Evolutionary conservation across 2,888 invertebrate genomes (phyloP).

Genomic region (Orthosia gothica): DNA sequence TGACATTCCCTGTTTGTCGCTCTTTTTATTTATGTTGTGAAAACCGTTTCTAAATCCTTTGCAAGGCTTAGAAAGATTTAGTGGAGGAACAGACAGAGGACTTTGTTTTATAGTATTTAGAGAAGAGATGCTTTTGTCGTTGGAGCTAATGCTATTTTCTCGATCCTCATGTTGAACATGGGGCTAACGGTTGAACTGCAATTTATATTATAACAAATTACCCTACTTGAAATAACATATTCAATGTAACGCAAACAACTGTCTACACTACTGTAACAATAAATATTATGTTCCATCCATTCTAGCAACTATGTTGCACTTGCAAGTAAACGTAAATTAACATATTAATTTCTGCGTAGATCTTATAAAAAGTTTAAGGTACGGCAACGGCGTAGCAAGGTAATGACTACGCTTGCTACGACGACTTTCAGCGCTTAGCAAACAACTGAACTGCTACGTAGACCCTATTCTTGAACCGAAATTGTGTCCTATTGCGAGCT

Average conservation of each 20-base stretch:
- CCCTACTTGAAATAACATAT: not conserved
- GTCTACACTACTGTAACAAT: not conserved
- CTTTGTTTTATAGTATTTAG: too few species aligned
- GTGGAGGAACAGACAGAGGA: too few species aligned
- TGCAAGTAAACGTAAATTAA: not conserved
- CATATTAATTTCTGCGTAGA: not conserved
- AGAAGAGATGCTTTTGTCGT: too few species aligned
- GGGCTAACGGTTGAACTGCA: too few species aligned
- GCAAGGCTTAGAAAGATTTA: too few species aligned
- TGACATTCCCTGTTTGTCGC: too few species aligned
- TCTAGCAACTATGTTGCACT: not conserved
- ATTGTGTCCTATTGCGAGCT: not conserved
- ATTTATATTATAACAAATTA: too few species aligned
- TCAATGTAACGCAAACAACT: not conserved
- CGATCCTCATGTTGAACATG: too few species aligned
- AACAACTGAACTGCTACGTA: not conserved
- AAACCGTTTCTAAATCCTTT: too few species aligned
- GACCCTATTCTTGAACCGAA: not conserved
- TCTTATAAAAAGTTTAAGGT: not conserved
- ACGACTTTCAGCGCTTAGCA: slow-evolving; percentile 3
- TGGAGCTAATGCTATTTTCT: too few species aligned
- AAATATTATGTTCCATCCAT: not conserved
- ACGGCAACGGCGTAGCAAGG: slow-evolving; percentile 37
- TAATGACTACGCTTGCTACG: slow-evolving; percentile 36
- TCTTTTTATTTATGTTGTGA: too few species aligned